Evolutionary conservation across 2,113 vertebrate genomes (phyloP).

Genomic region (Cyprinodon tularosa): DNA sequence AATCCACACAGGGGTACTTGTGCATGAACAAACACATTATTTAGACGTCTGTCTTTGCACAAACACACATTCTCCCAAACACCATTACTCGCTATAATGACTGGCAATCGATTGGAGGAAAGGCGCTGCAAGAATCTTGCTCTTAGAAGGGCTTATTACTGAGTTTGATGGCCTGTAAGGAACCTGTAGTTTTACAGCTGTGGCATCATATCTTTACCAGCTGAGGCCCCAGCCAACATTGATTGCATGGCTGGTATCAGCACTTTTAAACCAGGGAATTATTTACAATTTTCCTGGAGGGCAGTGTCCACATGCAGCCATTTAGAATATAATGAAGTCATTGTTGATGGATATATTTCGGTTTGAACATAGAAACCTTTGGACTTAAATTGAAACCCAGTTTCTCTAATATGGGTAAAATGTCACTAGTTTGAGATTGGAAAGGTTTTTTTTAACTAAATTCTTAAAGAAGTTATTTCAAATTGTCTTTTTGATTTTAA

Average conservation of each 20-base stretch:
- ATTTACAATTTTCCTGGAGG: background rate
- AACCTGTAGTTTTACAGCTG: background rate
- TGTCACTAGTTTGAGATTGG: background rate
- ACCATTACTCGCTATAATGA: conserved; percentile 48
- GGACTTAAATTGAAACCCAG: background rate
- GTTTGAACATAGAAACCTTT: background rate
- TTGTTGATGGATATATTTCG: background rate
- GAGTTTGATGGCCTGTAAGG: conserved; percentile 35
- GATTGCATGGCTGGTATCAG: conserved; percentile 12
- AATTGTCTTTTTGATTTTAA: background rate
- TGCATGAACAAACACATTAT: conserved; percentile 38
- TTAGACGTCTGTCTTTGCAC: conserved; percentile 15
- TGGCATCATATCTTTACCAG: conserved; percentile 17
- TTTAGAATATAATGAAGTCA: background rate
- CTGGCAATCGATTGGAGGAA: conserved; percentile 44
- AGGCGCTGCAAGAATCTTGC: conserved; percentile 23
- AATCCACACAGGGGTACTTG: conserved; percentile 40
- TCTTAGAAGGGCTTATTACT: conserved; percentile 33
- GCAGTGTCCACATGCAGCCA: background rate
- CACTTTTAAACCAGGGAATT: background rate
- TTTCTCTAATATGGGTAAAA: background rate
- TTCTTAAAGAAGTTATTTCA: background rate
- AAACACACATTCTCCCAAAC: conserved; percentile 10
- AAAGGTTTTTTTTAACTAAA: background rate
- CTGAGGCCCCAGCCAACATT: background rate